Conservation (phyloP, 2,113 vertebrate genomes). For the Mus spicilegus region DNA sequence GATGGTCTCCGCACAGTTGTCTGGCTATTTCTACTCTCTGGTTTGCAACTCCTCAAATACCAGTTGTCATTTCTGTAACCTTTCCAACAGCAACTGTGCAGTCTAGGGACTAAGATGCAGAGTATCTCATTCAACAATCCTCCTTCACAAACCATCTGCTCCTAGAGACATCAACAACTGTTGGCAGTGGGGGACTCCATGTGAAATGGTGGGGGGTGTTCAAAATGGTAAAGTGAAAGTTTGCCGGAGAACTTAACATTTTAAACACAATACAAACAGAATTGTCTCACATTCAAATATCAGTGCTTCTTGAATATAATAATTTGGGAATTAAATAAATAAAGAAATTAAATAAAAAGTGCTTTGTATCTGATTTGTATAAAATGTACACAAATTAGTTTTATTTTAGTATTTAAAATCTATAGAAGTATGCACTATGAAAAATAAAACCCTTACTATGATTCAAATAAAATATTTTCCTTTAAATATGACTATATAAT, state of each 20-base stretch:
- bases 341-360: background rate
- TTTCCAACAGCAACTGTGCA: constrained; percentile 82
- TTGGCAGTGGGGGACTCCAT: constrained; percentile 47
- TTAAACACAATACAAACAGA: constrained; percentile 37
- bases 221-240: constrained; percentile 66
- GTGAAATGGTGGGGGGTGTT: constrained; percentile 34
- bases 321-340: constrained; percentile 1
- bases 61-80: constrained; percentile 81
- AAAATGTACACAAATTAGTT: background rate
- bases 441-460: background rate
- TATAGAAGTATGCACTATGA: background rate
- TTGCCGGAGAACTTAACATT: constrained; percentile 29
- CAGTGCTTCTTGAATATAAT: background rate
- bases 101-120: constrained; percentile 71
- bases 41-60: constrained; percentile 75
- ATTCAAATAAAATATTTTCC: constrained; percentile 19
- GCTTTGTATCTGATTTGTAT: background rate
- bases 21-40: constrained; percentile 75
- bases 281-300: background rate
- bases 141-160: constrained; percentile 80
- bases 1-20: constrained; percentile 74
- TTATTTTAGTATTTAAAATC: background rate
- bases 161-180: constrained; percentile 66
- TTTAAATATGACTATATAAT: background rate
- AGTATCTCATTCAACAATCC: constrained; percentile 74